Base-by-base conservation (phyloP, 2,113 vertebrate species). In the Coturnix japonica region DNA sequence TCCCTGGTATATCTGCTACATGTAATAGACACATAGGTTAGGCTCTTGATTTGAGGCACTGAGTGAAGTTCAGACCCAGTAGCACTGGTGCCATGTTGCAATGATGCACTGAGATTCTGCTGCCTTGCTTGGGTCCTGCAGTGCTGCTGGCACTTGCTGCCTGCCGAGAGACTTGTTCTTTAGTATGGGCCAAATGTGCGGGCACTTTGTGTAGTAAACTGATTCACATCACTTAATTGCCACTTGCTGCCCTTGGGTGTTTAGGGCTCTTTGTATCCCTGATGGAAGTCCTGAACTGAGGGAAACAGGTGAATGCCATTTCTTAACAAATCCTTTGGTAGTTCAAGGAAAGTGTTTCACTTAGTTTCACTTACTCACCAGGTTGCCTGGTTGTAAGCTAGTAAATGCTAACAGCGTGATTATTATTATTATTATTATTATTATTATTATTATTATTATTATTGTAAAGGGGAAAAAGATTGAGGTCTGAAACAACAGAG, bases 61-160 rank as follows among this genome's bases (percentile, higher is more conserved):
- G 69, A 64, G 33, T 67, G 0, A 0, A 16, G 7, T 82, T 88
- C 56, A 64, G 28, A 26, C 16, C 31, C 30, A 9, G 14, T 51
- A 49, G 21, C 22, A 1, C 0, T 59, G 39, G n/a, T 14, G 22
- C 18, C 4, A 30, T 61, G 35, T 1, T 1, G 66, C 19, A 35
- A 6, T 15, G 57, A 6, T 51, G 17, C 3, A 1, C 0, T 57
- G 16, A 73, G 39, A 35, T 80, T 77, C 46, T 85, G 11, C 46
- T 73, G 66, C 35, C 25, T 9, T 54, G 26, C n/a, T 67, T 71
- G 14, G 9, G 33, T 25, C 7, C 18, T 57, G 1, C 13, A 5
- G 19, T 31, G 43, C 11, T 85, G n/a, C 56, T 66, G 41, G 1
- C 11, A 4, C 6, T 28, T 7, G 51, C 37, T 74, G 35, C 26